Conservation (phyloP, 1,140 invertebrate species). For the Dysdera silvatica region DNA sequence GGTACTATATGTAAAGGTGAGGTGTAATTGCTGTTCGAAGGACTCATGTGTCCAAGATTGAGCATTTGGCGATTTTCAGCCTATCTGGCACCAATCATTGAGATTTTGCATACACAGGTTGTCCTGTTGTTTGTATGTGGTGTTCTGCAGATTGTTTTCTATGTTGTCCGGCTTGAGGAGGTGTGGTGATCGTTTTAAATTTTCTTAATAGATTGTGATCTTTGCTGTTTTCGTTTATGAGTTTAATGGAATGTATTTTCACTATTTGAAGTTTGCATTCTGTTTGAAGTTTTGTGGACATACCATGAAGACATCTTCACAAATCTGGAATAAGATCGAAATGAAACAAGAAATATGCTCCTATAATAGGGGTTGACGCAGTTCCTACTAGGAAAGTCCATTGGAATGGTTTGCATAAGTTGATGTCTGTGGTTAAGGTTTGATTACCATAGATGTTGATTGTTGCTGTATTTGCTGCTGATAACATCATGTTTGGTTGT, state of each 20-base stretch:
- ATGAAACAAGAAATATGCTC: constrained; percentile 16
- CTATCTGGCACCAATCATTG: constrained; percentile 15
- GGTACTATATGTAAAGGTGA: constrained; percentile 35
- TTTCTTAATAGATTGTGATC: too few relatives aligned
- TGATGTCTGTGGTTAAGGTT: neutral
- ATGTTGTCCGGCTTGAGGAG: too few relatives aligned
- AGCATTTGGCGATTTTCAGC: too few relatives aligned
- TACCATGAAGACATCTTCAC: neutral
- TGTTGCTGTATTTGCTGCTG: too few relatives aligned
- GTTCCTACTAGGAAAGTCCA: constrained; percentile 21
- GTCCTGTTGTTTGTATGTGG: constrained; percentile 16
- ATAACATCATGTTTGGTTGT: neutral
- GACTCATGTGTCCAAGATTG: constrained; percentile 20
- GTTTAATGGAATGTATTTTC: too few relatives aligned
- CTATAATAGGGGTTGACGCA: constrained; percentile 17
- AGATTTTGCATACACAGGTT: neutral
- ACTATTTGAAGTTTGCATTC: neutral
- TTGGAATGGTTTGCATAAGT: neutral
- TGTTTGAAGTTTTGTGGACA: neutral
- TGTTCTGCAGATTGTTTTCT: constrained; percentile 14
- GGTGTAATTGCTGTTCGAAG: constrained; percentile 30
- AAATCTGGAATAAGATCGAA: constrained; percentile 16
- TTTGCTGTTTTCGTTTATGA: too few relatives aligned
- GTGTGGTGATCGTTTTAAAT: too few relatives aligned
- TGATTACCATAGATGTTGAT: neutral